Evolutionary conservation across 2,113 vertebrate species (phyloP), one percentile per base, ranked within the genome.

Genomic region (Camelus dromedarius): DNA sequence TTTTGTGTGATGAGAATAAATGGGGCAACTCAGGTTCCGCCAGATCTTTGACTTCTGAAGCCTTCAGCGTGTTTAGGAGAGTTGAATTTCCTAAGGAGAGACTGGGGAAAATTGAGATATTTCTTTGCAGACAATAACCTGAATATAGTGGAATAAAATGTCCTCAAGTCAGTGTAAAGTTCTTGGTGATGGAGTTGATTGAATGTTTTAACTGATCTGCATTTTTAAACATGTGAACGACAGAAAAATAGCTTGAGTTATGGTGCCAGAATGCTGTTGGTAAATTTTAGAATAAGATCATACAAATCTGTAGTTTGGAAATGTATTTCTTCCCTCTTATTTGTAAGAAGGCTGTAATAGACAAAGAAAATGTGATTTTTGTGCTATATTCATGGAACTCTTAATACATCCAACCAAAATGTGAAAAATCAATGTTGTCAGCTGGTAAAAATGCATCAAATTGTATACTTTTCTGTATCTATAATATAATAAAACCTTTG

Each of bases 31-130:
- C 28, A 20, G 81, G 54, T 89, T 30, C 87, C 22, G 11, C 79
- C n/a, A 90, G 48, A 66, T 83, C 77, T 96, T 76, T 38, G 67
- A 80, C 30, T 89, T 94, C 89, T 94, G 64, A 95, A 58, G 85
- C 72, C 48, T 9, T 48, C 56, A 60, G 19, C 87, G 20, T 60
- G 19, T 76, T 93, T 46, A 22, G 26, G 28, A 28, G 52, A 97
- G 42, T 30, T 80, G 42, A 80, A 35, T 86, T 81, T 96, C 48
- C 76, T 60, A 20, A 76, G 52, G 30, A 86, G 46, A 89, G 1
- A 42, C 16, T 62, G 8, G 30, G 42, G 12, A 94, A 26, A 91
- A 91, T 54, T 80, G 73, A 97, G 76, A 60, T 32, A 52, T 69
- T 89, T 96, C 75, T 83, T 72, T 88, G 58, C 30, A n/a, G 93